Base-by-base conservation (phyloP, 2,797 vertebrate species). In the Galagoides demidoff region DNA sequence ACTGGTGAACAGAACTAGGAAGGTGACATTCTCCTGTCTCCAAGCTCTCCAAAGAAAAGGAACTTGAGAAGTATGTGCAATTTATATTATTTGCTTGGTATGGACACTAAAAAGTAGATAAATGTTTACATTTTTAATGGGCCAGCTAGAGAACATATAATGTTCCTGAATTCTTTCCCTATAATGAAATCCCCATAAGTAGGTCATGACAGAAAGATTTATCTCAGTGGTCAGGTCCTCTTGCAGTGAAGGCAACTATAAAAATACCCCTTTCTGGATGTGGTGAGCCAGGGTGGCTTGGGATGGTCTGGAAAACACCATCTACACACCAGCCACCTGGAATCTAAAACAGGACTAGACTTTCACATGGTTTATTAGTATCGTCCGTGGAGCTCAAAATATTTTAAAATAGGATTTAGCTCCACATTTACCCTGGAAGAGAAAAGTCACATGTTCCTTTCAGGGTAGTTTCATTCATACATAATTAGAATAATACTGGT, bases 101-200 rank as follows among this genome's bases (percentile, higher is more conserved):
- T 20, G 29, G 20, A 84, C 61, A 78, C 86, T 68, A 95, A 96
- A 90, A 92, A 85, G 83, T 85, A 27, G 64, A 82, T 78, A 94
- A 79, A 89, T 94, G 90, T 97, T 96, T 96, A 85, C 13, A 90
- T 94, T 94, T 95, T 86, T 94, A 97, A 95, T 87, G 85, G 66
- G 37, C 59, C 73, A 93, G 74, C 92, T 84, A 86, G 52, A 89
- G 73, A 92, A 90, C 61, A 94, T 93, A 76, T 86, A 87, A 85
- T 94, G 63, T 57, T 85, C 76, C 74, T 71, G 13, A 96, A 92
- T 90, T 96, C 87, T 94, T 96, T 91, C 66, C 86, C 88, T 96
- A 89, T 97, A 84, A 97, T 95, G 93, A 97, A 95, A 94, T 90
- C 86, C 63, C 61, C 77, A 88, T 89, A 93, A 90, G 87, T 70